Conservation (phyloP, 1,140 invertebrate genomes). For the Bombus difficillimus region DNA sequence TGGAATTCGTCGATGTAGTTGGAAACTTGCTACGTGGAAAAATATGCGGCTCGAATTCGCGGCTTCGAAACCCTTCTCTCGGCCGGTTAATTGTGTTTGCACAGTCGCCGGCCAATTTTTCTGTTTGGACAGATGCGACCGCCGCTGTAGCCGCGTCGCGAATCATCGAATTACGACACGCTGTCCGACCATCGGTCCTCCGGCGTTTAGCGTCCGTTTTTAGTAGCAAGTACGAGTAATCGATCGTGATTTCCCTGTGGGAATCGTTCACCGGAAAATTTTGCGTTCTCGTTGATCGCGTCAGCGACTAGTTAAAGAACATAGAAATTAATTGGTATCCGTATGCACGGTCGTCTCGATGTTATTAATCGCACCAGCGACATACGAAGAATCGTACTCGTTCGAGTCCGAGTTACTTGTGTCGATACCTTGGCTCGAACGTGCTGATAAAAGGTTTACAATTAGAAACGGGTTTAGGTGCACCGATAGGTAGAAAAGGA, state of each 20-base stretch:
- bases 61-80: neutral
- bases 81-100: slow-evolving; percentile 60
- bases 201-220: neutral
- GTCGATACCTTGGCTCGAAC: too few species aligned
- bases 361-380: neutral
- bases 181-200: neutral
- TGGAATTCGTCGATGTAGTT: slow-evolving; percentile 53
- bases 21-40: slow-evolving; percentile 46
- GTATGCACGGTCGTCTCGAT: neutral
- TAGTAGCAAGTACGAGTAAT: too few species aligned
- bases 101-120: slow-evolving; percentile 43
- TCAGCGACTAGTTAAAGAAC: too few species aligned
- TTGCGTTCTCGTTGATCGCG: neutral
- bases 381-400: too few species aligned
- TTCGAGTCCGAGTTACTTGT: too few species aligned
- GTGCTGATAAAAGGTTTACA: too few species aligned
- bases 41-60: slow-evolving; percentile 45
- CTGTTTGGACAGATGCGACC: slow-evolving; percentile 51
- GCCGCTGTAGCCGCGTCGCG: neutral
- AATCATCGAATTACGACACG: slow-evolving; percentile 45
- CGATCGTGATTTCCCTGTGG: neutral
- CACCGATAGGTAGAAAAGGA: too few species aligned
- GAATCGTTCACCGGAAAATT: slow-evolving; percentile 13
- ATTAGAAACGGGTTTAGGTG: too few species aligned
- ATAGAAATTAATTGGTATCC: neutral